phyloP scores from a whole-genome alignment of 2,113 vertebrate genomes.

The Anarhynchus alexandrinus region DNA sequence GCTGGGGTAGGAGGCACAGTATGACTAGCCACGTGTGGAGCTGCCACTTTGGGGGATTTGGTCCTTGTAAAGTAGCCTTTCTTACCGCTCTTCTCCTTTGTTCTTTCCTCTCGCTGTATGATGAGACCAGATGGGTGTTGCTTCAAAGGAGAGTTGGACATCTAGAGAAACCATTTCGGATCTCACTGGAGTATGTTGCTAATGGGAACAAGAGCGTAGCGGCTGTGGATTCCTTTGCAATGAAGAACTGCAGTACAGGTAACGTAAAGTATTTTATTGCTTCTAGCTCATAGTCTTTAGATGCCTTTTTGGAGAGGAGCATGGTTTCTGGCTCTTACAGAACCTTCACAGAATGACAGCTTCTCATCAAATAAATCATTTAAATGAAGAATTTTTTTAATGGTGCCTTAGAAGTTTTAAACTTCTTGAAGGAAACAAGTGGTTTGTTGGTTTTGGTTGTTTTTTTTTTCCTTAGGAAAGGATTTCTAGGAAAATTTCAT shows the following conservation, averaged over 20 bases:
- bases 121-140: conserved; percentile 76
- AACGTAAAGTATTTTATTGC: background rate
- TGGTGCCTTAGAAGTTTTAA: background rate
- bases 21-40: background rate
- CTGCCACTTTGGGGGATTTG: background rate
- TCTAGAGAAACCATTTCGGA: conserved; percentile 74
- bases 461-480: background rate
- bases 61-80: background rate
- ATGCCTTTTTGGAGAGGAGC: background rate
- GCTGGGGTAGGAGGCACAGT: background rate
- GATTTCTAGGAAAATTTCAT: background rate
- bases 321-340: background rate
- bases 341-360: background rate
- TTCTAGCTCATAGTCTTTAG: background rate
- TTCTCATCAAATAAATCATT: background rate
- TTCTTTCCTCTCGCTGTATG: conserved; percentile 26
- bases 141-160: conserved; percentile 74
- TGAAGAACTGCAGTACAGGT: conserved; percentile 83
- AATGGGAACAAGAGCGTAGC: conserved; percentile 67
- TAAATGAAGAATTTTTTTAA: background rate
- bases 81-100: conserved; percentile 56
- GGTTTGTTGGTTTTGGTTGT: background rate
- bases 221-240: conserved; percentile 75
- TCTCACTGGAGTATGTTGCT: conserved; percentile 75
- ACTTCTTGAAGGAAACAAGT: background rate